Conservation (phyloP, 2,113 vertebrate genomes). For the Chaetodon trifascialis region DNA sequence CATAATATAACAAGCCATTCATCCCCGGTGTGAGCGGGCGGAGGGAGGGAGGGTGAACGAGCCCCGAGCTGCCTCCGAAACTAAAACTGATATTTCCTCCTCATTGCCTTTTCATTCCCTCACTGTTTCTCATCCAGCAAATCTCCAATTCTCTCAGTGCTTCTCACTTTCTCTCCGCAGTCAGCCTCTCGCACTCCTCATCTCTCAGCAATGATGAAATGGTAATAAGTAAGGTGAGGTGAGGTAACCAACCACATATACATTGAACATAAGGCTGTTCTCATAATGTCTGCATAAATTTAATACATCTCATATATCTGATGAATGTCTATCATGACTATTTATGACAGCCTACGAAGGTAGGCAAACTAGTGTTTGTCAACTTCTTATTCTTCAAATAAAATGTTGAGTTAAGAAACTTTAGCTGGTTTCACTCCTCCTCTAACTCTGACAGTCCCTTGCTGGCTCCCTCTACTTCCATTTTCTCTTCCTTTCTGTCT, state of each 20-base stretch:
- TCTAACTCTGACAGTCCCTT: background rate
- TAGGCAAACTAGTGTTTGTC: background rate
- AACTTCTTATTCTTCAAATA: background rate
- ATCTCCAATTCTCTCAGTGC: slow-evolving; percentile 12
- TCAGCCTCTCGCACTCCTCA: background rate
- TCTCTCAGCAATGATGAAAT: slow-evolving; percentile 21
- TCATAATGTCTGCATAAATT: background rate
- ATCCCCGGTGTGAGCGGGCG: slow-evolving; percentile 30
- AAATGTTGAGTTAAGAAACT: background rate
- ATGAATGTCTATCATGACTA: background rate
- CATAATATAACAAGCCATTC: slow-evolving; percentile 57
- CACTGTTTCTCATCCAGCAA: slow-evolving; percentile 29
- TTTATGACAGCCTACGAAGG: background rate
- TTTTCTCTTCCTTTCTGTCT: background rate
- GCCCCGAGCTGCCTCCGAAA: slow-evolving; percentile 37
- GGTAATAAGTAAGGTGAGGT: background rate
- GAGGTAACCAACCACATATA: background rate
- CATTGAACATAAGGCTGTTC: background rate
- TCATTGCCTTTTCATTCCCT: slow-evolving; percentile 54
- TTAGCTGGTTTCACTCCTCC: background rate
- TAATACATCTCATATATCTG: background rate
- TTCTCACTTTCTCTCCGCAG: slow-evolving; percentile 11
- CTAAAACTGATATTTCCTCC: slow-evolving; percentile 41
- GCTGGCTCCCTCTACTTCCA: background rate
- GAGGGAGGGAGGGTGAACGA: slow-evolving; percentile 19